These are phyloP conservation scores for Pachypsylla venusta DNA, from an alignment of 1,140 invertebrate species.

Conservation along the genomic window DNA sequence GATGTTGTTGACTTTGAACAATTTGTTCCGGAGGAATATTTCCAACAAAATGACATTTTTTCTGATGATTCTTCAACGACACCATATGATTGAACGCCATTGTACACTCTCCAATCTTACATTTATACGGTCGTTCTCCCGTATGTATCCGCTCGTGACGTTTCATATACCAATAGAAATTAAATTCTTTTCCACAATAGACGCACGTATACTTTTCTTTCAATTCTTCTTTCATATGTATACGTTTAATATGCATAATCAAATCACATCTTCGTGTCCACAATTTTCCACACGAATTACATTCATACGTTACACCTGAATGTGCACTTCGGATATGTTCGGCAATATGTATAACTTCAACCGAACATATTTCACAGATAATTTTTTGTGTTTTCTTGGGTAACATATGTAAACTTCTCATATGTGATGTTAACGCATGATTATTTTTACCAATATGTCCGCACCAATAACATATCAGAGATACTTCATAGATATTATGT, in stretches of 20 bases:
- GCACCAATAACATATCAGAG: background rate
- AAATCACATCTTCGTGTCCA: background rate
- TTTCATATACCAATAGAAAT: conserved; percentile 27
- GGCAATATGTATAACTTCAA: conserved; percentile 36
- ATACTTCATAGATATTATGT: background rate
- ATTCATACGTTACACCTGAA: background rate
- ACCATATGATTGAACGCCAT: conserved; percentile 5
- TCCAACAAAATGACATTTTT: too few species aligned
- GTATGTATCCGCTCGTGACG: conserved; percentile 26
- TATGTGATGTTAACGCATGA: background rate
- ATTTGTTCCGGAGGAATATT: too few species aligned
- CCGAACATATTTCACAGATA: conserved; percentile 3
- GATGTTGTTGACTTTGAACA: too few species aligned
- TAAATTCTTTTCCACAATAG: conserved; percentile 30
- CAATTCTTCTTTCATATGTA: conserved; percentile 1
- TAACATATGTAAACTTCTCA: background rate
- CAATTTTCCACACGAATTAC: background rate
- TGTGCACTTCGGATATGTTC: conserved; percentile 59
- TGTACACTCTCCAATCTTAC: background rate
- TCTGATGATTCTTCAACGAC: conserved; percentile 6
- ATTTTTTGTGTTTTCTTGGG: background rate
- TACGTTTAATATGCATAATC: background rate
- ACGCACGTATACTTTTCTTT: conserved; percentile 36
- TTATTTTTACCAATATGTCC: background rate
- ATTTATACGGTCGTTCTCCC: conserved; percentile 13